Percentiles rank a stretch among this genome's conserved stretches.
phyloP scores from a whole-genome alignment of 2,888 invertebrate species.

The Heliconius ismenius region DNA sequence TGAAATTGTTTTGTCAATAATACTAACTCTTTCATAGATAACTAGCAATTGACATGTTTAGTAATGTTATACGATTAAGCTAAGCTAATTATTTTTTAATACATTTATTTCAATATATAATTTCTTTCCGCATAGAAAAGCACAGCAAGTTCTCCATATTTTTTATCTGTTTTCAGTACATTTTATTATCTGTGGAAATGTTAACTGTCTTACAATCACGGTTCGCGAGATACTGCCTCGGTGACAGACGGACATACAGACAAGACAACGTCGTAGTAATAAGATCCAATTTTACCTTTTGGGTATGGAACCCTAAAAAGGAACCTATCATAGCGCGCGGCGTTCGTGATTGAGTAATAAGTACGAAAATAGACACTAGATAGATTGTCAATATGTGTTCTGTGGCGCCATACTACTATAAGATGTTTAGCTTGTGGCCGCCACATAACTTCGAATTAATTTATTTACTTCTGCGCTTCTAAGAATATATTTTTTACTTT shows the following conservation, averaged over 20 bases:
- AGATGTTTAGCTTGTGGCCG: background rate
- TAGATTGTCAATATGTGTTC: conserved; percentile 19
- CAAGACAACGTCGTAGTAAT: too few relatives aligned
- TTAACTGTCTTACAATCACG: too few relatives aligned
- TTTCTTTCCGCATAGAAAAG: too few relatives aligned
- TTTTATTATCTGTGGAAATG: too few relatives aligned
- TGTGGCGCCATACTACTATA: conserved; percentile 2
- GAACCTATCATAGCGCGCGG: background rate
- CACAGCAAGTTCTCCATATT: too few relatives aligned
- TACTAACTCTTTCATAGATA: background rate
- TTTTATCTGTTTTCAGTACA: too few relatives aligned
- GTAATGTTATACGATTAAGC: background rate
- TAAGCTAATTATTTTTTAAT: background rate
- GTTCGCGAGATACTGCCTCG: too few relatives aligned
- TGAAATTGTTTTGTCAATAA: conserved; percentile 14
- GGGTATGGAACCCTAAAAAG: background rate
- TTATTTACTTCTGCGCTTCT: background rate
- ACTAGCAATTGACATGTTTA: conserved; percentile 4
- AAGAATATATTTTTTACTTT: background rate
- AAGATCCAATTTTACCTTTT: too few relatives aligned
- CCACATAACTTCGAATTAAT: background rate
- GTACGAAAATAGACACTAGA: conserved; percentile 4
- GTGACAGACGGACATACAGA: too few relatives aligned
- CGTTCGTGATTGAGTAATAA: conserved; percentile 11
- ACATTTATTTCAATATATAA: too few relatives aligned